Conservation (phyloP, 2,113 vertebrate genomes). For the Petrocephalus zakoni region DNA sequence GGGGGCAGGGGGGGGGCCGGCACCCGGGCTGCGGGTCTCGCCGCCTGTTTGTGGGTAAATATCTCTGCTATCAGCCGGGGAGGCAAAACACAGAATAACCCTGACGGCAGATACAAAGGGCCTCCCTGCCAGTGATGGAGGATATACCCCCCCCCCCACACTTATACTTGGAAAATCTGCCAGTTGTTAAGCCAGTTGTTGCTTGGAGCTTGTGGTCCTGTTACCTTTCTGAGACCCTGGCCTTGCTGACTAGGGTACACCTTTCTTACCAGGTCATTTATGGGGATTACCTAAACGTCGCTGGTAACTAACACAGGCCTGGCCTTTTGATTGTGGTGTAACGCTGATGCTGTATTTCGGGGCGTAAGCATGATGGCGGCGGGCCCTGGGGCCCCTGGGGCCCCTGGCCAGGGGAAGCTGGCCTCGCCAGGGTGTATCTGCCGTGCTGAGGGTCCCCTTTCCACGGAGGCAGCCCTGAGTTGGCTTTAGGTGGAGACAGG, state of each 20-base stretch:
- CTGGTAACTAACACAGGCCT: neutral
- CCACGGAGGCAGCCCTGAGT: neutral
- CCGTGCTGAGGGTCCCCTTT: too few species aligned
- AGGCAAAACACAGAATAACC: neutral
- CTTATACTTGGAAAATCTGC: neutral
- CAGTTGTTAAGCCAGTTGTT: neutral
- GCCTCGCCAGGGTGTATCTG: neutral
- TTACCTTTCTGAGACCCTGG: neutral
- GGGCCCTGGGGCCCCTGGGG: neutral
- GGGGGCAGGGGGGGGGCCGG: too few species aligned
- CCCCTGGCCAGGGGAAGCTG: neutral
- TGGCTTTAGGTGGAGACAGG: neutral
- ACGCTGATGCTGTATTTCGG: too few species aligned
- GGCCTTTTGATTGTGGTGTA: accelerated
- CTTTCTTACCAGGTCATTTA: neutral
- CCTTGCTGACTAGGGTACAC: neutral
- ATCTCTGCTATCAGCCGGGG: neutral
- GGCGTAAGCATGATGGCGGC: neutral
- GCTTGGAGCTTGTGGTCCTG: neutral
- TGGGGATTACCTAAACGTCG: neutral
- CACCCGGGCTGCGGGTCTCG: neutral
- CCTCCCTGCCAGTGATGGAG: neutral
- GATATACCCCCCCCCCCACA: neutral
- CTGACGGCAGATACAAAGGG: neutral
- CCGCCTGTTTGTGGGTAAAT: neutral